A percentile compares a stretch with the other conserved stretches of the same genome.
phyloP scores from a whole-genome alignment of 2,113 vertebrate species.

The Saccopteryx leptura region DNA sequence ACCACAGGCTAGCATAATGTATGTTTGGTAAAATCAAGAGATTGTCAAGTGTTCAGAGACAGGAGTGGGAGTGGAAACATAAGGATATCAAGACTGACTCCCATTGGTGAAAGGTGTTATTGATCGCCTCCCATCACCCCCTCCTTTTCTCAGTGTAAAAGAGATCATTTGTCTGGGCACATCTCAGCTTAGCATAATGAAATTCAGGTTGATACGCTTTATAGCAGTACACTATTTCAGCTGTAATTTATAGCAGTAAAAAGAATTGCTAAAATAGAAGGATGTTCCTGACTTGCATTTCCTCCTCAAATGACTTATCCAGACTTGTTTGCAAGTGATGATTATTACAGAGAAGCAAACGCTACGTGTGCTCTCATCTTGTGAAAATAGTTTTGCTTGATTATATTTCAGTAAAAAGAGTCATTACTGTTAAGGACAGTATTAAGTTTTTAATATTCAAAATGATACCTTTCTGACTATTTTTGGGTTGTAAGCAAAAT shows the following conservation, averaged over 20 bases:
- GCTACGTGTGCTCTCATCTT: not conserved
- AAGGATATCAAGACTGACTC: not conserved
- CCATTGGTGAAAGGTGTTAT: not conserved
- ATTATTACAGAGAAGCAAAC: slow-evolving; percentile 43
- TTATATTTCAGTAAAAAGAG: slow-evolving; percentile 18
- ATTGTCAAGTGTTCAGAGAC: not conserved
- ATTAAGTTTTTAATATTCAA: slow-evolving; percentile 31
- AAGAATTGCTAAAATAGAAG: slow-evolving; percentile 26
- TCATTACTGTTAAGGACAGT: not conserved
- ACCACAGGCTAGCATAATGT: not conserved
- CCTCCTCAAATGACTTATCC: not conserved
- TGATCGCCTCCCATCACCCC: not conserved
- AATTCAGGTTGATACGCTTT: slow-evolving; percentile 2
- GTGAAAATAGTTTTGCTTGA: slow-evolving; percentile 40
- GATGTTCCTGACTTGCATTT: not conserved
- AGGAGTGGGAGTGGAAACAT: not conserved
- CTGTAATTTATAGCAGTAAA: not conserved
- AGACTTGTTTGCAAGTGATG: slow-evolving; percentile 21
- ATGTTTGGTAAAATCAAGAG: not conserved
- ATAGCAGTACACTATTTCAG: not conserved
- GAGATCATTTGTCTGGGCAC: not conserved
- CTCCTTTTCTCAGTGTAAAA: not conserved
- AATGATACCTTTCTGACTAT: slow-evolving; percentile 14
- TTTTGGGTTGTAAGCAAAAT: not conserved
- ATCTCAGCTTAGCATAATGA: not conserved